phyloP scores from a whole-genome alignment of 2,797 vertebrate species.

The Falco peregrinus region DNA sequence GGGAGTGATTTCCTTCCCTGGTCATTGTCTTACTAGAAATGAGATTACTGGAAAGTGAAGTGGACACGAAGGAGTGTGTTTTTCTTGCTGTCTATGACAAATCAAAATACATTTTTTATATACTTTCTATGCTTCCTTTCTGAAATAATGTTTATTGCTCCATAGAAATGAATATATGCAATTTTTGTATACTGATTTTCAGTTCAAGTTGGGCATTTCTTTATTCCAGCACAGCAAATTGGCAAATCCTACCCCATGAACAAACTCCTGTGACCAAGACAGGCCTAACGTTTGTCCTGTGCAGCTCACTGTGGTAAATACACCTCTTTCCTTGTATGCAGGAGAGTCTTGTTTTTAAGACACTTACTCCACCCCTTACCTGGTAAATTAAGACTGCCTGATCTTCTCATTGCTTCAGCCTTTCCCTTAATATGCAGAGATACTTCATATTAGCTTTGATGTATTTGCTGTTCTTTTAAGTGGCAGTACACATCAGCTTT shows the following conservation, averaged over 20 bases:
- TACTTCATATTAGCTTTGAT: background rate
- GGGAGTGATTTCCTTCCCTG: background rate
- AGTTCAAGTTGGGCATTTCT: background rate
- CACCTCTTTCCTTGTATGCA: background rate
- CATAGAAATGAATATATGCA: background rate
- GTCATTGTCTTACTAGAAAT: background rate
- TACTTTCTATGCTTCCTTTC: background rate
- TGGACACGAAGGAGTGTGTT: background rate
- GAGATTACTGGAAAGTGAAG: background rate
- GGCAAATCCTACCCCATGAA: background rate
- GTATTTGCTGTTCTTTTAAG: background rate
- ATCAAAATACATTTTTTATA: background rate
- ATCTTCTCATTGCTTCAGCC: background rate
- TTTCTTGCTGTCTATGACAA: background rate
- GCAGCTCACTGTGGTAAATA: background rate
- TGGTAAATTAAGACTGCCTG: rapidly evolving
- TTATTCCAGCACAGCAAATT: background rate
- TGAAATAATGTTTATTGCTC: background rate
- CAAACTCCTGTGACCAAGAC: background rate
- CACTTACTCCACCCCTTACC: background rate
- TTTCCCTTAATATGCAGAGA: background rate
- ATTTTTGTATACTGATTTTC: background rate
- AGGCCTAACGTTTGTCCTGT: background rate
- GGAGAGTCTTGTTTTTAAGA: background rate
- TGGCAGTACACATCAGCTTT: background rate